Base-by-base conservation (phyloP, 1,140 invertebrate species). In the Ips nitidus region DNA sequence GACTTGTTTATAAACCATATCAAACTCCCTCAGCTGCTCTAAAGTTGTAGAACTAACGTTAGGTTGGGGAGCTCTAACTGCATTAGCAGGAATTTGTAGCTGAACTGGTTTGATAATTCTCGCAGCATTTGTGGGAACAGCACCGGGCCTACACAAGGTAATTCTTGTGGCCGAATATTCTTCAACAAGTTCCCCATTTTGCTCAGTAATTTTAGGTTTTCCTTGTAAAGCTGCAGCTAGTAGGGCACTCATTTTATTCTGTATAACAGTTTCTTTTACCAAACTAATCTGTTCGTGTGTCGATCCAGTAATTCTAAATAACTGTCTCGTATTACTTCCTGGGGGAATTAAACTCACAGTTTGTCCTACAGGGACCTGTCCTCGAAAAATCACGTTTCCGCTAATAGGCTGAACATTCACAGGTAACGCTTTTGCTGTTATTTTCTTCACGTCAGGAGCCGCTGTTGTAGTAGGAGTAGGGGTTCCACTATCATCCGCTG, bases 11-110 rank as follows among this genome's bases (percentile, higher is more conserved):
- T 92, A 81, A 1, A 93, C 90, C 79, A 90, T 90, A 77, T 93
- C 91, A 75, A 93, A 93, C 79, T 93, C 91, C 43, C 90, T 81
- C 3, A 93, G 76, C 74, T 92, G 91, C 77, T 93, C 90, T 38
- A 92, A 78, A 5, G 90, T 92, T 4, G 87, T 85, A 6, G 79
- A 80, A 70, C 79, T 80, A 7, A 80, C 64, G 71, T 74, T 73
- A 5, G 73, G 58, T 70, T 83, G 82, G 2, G 82, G 83, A 61
- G 82, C 82, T 61, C 84, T 81, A 42, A 86, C 85, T 5, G 85
- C 83, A 72, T 86, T 86, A 42, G 85, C 78, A 71, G 86, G 83
- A 70, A 86, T 84, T 75, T 87, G 86, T 62, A 86, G 81, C 45
- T 74, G 73, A 2, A 81, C 77, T 1, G 86, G 85, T 71, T 85